These are phyloP conservation scores for Pseudomyrmex concolor DNA, from an alignment of 1,140 invertebrate genomes.

Conservation along the genomic window DNA sequence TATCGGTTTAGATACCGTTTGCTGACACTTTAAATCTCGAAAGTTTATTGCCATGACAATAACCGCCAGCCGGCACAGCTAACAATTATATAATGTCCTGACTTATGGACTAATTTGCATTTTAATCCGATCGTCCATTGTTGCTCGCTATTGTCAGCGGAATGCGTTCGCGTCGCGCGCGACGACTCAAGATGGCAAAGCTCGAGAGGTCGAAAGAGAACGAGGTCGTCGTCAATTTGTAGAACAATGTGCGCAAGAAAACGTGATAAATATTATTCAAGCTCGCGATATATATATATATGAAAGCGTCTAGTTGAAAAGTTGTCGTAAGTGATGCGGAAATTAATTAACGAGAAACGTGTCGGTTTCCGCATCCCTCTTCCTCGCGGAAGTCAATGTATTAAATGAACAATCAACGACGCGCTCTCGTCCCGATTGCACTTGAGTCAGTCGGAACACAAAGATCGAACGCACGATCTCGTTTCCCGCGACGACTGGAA, in stretches of 20 bases:
- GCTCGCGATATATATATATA: neutral
- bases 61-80: constrained; percentile 49
- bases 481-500: constrained; percentile 38
- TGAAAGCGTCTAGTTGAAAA: neutral
- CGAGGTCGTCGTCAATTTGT: constrained; percentile 54
- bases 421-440: neutral
- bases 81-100: constrained; percentile 72
- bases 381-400: neutral
- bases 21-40: constrained; percentile 60
- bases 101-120: constrained; percentile 78
- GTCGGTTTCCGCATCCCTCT: neutral
- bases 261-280: constrained; percentile 9
- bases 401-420: constrained; percentile 2
- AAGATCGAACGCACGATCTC: constrained; percentile 46
- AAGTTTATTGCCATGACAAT: constrained; percentile 73
- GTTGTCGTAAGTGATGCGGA: neutral
- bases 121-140: constrained; percentile 75
- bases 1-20: constrained; percentile 11
- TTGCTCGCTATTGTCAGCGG: constrained; percentile 70
- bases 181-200: constrained; percentile 48
- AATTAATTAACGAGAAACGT: constrained; percentile 7
- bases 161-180: constrained; percentile 40
- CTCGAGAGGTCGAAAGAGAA: constrained; percentile 49
- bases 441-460: constrained; percentile 15
- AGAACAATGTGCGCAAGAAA: constrained; percentile 36